Conservation (phyloP, 1,140 invertebrate genomes). For the Brachionus rotundiformis region DNA sequence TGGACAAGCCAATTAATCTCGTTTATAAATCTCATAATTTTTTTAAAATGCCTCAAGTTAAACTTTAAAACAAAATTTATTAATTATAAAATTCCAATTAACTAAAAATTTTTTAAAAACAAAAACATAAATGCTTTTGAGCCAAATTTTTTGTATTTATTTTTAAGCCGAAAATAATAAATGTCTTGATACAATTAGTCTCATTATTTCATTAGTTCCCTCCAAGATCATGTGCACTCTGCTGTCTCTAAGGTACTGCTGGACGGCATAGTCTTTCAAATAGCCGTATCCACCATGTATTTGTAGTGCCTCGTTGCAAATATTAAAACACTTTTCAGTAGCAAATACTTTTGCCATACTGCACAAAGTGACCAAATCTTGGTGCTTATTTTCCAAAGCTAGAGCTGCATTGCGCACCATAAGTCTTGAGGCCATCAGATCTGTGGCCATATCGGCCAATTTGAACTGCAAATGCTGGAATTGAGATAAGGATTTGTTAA, state of each 20-base stretch:
- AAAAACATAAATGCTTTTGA: neutral
- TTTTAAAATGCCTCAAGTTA: constrained; percentile 53
- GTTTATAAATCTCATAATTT: constrained; percentile 55
- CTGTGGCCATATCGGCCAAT: constrained; percentile 69
- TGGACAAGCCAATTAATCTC: constrained; percentile 65
- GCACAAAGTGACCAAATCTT: constrained; percentile 66
- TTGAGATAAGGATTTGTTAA: constrained; percentile 67
- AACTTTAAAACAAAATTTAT: constrained; percentile 42
- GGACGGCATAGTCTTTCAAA: constrained; percentile 70
- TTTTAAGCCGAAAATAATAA: constrained; percentile 54
- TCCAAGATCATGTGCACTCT: constrained; percentile 70
- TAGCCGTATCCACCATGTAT: constrained; percentile 71
- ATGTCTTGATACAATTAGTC: constrained; percentile 67
- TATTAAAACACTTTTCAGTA: constrained; percentile 69
- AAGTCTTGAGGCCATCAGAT: constrained; percentile 67
- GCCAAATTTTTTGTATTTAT: neutral
- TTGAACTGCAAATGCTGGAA: constrained; percentile 71
- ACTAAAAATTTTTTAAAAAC: constrained; percentile 12
- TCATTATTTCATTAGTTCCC: constrained; percentile 72
- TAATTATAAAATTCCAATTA: constrained; percentile 31
- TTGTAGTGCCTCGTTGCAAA: constrained; percentile 69
- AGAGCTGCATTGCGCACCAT: constrained; percentile 68
- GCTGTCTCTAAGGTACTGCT: constrained; percentile 70
- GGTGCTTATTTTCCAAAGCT: constrained; percentile 65
- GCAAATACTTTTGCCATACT: constrained; percentile 70